Evolutionary conservation across 2,888 invertebrate genomes (phyloP).

Genomic region (Sarcophaga subvicina): DNA sequence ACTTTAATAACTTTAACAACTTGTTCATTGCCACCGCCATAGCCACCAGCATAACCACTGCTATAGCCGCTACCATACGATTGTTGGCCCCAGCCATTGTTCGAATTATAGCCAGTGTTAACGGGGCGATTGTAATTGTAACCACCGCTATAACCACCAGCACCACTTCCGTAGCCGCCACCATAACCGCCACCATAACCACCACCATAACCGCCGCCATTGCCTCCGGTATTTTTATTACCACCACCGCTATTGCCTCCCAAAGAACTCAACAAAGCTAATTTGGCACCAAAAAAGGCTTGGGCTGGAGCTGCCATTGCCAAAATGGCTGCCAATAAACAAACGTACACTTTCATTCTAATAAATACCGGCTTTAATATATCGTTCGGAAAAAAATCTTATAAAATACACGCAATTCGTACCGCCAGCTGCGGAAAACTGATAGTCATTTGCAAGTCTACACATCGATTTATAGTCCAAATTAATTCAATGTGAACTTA

Average conservation of each 20-base stretch:
- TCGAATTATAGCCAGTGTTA: conserved; percentile 47
- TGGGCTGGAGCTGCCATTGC: conserved; percentile 74
- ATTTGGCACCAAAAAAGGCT: conserved; percentile 77
- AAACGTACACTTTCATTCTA: conserved; percentile 75
- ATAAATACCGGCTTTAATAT: background rate
- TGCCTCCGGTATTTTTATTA: conserved; percentile 16
- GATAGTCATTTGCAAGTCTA: conserved; percentile 18
- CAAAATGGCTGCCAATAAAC: conserved; percentile 73
- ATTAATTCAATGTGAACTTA: background rate
- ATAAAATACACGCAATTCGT: conserved; percentile 16
- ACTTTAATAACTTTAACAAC: conserved; percentile 70
- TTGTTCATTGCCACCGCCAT: conserved; percentile 53
- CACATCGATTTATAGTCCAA: conserved; percentile 44
- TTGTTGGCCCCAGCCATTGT: conserved; percentile 65
- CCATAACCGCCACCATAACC: conserved; percentile 17
- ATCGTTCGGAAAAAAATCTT: background rate
- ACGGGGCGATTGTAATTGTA: conserved; percentile 61
- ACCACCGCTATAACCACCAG: conserved; percentile 28
- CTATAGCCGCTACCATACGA: conserved; percentile 60
- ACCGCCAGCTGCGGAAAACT: conserved; percentile 43
- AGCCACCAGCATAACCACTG: conserved; percentile 25
- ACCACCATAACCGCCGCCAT: conserved; percentile 38
- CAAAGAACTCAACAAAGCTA: conserved; percentile 75
- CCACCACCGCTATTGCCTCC: conserved; percentile 41
- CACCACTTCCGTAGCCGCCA: conserved; percentile 6